Conservation (phyloP, 2,797 vertebrate genomes). For the Urophycis tenuis region DNA sequence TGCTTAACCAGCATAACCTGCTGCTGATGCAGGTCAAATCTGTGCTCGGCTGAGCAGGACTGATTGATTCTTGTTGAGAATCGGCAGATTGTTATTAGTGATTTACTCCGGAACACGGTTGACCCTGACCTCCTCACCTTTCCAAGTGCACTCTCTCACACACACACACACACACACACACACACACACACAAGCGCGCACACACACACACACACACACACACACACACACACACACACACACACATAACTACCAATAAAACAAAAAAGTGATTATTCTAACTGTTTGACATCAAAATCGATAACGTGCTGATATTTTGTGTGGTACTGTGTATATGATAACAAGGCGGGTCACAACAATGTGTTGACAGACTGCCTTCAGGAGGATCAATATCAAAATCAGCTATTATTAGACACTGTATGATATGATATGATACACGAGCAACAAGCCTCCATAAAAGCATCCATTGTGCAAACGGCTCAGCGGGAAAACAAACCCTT, state of each 20-base stretch:
- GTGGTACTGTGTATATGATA: background rate
- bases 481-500: background rate
- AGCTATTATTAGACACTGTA: background rate
- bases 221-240: background rate
- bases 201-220: background rate
- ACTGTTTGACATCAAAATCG: too few species aligned
- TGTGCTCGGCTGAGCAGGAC: constrained; percentile 37
- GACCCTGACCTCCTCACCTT: background rate
- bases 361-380: background rate
- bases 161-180: background rate
- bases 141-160: too few species aligned
- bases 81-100: constrained; percentile 20
- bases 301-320: background rate
- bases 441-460: too few species aligned
- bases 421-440: background rate
- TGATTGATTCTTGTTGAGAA: constrained; percentile 23
- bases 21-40: constrained; percentile 7
- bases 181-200: background rate
- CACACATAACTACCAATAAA: background rate
- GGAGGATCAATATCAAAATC: background rate
- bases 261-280: constrained; percentile 18
- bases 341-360: background rate
- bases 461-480: background rate
- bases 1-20: background rate
- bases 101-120: background rate